Evolutionary conservation across 2,797 vertebrate genomes (phyloP), one percentile per base, ranked within the genome.

Genomic region (Gila robusta): DNA sequence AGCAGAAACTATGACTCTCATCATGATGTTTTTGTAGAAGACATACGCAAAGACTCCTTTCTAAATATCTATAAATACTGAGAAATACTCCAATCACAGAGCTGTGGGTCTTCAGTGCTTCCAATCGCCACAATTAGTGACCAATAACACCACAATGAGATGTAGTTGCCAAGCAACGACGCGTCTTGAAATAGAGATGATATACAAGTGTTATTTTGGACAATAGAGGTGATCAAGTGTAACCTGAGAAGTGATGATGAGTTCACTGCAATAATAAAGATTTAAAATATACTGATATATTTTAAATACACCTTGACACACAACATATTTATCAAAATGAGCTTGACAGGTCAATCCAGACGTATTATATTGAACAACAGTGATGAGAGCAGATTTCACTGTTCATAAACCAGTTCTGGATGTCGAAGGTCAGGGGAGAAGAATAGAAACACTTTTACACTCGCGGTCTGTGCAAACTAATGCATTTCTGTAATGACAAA

Each of bases 151-250:
- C 73, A 84, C 62, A 59, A 79, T 35, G 10, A 70, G 66, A 70
- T 54, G 16, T 14, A 78, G 83, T 84, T 79, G 49, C 83, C 74
- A 84, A 84, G 83, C 74, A 84, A 84, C 83, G 7, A 41, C 2
- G n/a, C n/a, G 1, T 41, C 74, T 79, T 37, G 52, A 84, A 84
- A 84, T 78, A 84, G 83, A 56, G 66, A 78, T 44, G 49, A 78
- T 84, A 37, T 6, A 44, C 7, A 3, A 70, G 66, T 69, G 74
- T 69, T 84, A 84, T 79, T 78, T 84, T 79, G 70, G 74, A 84
- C 83, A 78, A 59, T 69, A 69, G 47, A 78, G 83, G 73, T 69
- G 73, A 78, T 84, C 5, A 6, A 19, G 71, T 67, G 56, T 52
- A 78, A 78, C 81, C 41, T 39, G 14, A 44, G 35, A 72, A 59